Evolutionary conservation across 2,888 invertebrate species (phyloP).

Genomic region (Sarcophaga carnaria): DNA sequence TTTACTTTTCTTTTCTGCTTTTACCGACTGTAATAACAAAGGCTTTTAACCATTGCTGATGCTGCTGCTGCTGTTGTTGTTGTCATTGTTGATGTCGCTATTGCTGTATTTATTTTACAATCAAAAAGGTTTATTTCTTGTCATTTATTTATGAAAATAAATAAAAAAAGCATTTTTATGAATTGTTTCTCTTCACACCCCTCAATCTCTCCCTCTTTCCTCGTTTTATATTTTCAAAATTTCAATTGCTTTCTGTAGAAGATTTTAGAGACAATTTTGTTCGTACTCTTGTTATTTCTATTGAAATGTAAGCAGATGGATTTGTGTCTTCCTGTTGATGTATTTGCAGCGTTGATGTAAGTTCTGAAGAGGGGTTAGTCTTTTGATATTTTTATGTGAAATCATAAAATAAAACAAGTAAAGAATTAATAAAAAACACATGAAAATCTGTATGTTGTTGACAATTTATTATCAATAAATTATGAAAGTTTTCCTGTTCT

Average conservation of each 20-base stretch:
- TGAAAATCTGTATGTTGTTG: conserved; percentile 10
- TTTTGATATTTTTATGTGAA: not conserved
- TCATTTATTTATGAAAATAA: conserved; percentile 67
- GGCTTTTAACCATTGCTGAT: conserved; percentile 8
- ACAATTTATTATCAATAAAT: not conserved
- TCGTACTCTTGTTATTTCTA: not conserved
- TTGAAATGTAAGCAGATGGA: not conserved
- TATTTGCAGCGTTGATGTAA: not conserved
- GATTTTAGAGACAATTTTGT: conserved; percentile 31
- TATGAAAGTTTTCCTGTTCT: too few species aligned
- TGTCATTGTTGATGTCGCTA: conserved; percentile 26
- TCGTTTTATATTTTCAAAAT: not conserved
- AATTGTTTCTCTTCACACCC: conserved; percentile 47
- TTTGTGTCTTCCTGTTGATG: too few species aligned
- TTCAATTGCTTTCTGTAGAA: not conserved
- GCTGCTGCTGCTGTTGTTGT: conserved; percentile 34
- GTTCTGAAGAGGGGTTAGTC: not conserved
- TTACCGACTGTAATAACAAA: not conserved
- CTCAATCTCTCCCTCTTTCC: conserved; percentile 13
- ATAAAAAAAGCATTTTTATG: conserved; percentile 51
- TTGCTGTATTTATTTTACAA: conserved; percentile 63
- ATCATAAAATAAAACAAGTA: conserved; percentile 25
- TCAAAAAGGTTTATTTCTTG: conserved; percentile 61
- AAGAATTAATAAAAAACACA: conserved; percentile 24
- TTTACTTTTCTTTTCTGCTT: not conserved